Percentiles rank a stretch among this genome's conserved stretches.
Evolutionary conservation across 2,888 invertebrate genomes (phyloP).

Genomic region (Corbicula japonica): DNA sequence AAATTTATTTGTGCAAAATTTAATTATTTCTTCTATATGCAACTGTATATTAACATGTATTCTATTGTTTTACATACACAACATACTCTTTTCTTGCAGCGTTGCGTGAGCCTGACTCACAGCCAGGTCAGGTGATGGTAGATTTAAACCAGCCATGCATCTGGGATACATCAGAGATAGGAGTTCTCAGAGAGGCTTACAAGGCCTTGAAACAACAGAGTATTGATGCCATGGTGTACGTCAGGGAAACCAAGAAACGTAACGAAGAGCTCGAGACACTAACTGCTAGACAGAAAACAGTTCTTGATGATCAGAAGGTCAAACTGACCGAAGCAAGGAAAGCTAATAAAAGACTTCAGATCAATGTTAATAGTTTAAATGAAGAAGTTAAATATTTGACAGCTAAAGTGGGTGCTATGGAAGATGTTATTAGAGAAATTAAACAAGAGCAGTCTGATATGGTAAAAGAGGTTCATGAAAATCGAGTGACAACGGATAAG

Average conservation of each 20-base stretch:
- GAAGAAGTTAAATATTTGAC: constrained; percentile 73
- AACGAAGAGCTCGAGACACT: constrained; percentile 70
- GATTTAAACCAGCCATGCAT: constrained; percentile 77
- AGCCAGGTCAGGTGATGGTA: constrained; percentile 42
- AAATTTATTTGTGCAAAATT: too few relatives aligned
- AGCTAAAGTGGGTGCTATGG: constrained; percentile 77
- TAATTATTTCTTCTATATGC: too few relatives aligned
- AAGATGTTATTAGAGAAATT: constrained; percentile 79
- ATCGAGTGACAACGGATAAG: constrained; percentile 72
- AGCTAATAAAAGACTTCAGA: constrained; percentile 79
- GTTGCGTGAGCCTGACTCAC: neutral
- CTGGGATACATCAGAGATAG: constrained; percentile 81
- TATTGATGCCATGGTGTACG: constrained; percentile 72
- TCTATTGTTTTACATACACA: too few relatives aligned
- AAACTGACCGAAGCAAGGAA: constrained; percentile 75
- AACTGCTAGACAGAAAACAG: constrained; percentile 59
- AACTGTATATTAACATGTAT: too few relatives aligned
- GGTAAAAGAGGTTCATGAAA: constrained; percentile 76
- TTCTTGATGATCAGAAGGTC: constrained; percentile 62
- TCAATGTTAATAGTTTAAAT: constrained; percentile 78
- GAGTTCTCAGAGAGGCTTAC: constrained; percentile 78
- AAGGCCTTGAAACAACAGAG: constrained; percentile 79
- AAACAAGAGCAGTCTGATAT: constrained; percentile 74
- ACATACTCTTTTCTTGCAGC: too few relatives aligned
- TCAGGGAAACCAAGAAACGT: constrained; percentile 71